These are phyloP conservation scores for Alectoris magna DNA, from an alignment of 2,797 vertebrate species.

Conservation along the genomic window DNA sequence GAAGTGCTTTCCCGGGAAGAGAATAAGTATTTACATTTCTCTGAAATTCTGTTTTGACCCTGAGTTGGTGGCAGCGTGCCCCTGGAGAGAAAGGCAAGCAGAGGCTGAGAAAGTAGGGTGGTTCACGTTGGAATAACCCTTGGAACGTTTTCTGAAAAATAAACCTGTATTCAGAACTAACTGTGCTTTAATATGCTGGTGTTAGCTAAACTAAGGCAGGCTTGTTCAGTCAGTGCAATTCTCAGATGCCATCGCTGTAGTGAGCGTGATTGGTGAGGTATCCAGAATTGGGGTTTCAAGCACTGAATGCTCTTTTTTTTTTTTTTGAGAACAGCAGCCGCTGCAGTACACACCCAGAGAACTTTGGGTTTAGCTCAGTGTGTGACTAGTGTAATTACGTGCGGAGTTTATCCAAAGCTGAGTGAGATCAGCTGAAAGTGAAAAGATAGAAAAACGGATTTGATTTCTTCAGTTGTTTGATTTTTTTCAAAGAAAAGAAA, in stretches of 20 bases:
- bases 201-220: not conserved
- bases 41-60: not conserved
- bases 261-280: not conserved
- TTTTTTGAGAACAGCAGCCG: not conserved
- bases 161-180: not conserved
- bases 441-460: not conserved
- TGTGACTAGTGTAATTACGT: not conserved
- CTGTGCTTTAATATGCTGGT: not conserved
- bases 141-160: not conserved
- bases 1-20: constrained; percentile 14
- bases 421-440: not conserved
- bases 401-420: not conserved
- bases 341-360: not conserved
- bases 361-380: not conserved
- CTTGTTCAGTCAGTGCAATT: not conserved
- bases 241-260: not conserved
- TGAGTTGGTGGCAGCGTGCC: not conserved
- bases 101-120: not conserved
- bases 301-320: not conserved
- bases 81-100: not conserved
- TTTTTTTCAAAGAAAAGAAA: too few relatives aligned
- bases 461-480: not conserved
- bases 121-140: not conserved
- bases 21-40: constrained; percentile 42
- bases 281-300: not conserved